These are phyloP conservation scores for Caenorhabditis uteleia DNA, from an alignment of 2,888 invertebrate species.

Conservation along the genomic window DNA sequence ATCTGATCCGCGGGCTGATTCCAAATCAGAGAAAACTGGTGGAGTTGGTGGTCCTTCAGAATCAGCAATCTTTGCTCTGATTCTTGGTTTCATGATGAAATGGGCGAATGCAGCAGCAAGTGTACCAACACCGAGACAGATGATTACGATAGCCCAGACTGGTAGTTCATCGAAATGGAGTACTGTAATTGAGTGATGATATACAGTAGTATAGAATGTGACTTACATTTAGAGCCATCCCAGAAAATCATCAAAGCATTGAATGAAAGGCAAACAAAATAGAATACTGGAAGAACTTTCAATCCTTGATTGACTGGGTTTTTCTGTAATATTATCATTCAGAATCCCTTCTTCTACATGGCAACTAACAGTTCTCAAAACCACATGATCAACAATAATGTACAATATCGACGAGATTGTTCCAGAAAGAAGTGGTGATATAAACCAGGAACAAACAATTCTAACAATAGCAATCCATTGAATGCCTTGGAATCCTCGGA, in stretches of 20 bases:
- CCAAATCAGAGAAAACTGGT: constrained; percentile 24
- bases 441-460: constrained; percentile 92
- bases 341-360: background rate
- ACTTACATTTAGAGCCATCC: constrained; percentile 80
- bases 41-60: constrained; percentile 27
- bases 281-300: constrained; percentile 85
- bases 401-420: constrained; percentile 83
- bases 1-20: constrained; percentile 15
- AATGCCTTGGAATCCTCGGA: constrained; percentile 83
- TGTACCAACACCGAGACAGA: constrained; percentile 78
- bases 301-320: constrained; percentile 77
- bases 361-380: constrained; percentile 71
- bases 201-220: background rate
- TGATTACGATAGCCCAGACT: constrained; percentile 76
- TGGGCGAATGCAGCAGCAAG: constrained; percentile 71
- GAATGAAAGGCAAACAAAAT: constrained; percentile 87
- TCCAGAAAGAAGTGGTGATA: constrained; percentile 91
- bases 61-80: constrained; percentile 49
- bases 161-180: constrained; percentile 86
- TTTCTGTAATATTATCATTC: constrained; percentile 22
- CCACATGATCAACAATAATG: constrained; percentile 81
- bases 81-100: constrained; percentile 56
- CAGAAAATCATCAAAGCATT: constrained; percentile 91
- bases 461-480: constrained; percentile 83
- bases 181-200: constrained; percentile 74